Percentiles rank a stretch among this genome's conserved stretches.
phyloP scores from a whole-genome alignment of 2,888 invertebrate species.

The Cloeon dipterum region DNA sequence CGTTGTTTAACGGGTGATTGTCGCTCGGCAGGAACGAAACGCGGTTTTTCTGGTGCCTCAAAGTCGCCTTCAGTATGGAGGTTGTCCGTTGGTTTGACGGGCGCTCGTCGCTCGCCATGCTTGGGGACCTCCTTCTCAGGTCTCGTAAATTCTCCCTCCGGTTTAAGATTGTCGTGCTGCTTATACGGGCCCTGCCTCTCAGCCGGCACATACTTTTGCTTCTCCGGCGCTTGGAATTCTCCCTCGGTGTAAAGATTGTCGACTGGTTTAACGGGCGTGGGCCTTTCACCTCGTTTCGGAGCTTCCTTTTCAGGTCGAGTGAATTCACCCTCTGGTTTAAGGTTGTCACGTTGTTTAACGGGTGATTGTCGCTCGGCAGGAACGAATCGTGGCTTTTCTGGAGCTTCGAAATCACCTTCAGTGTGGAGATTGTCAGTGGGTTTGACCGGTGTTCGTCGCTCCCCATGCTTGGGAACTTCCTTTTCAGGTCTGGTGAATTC shows the following conservation, averaged over 20 bases:
- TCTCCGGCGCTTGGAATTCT: conserved; percentile 22
- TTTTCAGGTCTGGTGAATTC: conserved; percentile 15
- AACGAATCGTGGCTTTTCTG: conserved; percentile 13
- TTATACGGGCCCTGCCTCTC: conserved; percentile 16
- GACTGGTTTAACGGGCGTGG: conserved; percentile 12
- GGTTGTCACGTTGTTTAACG: conserved; percentile 10
- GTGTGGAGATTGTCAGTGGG: conserved; percentile 22
- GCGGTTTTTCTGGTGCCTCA: conserved; percentile 7
- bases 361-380: conserved; percentile 8
- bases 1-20: conserved; percentile 8
- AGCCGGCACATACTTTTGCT: conserved; percentile 16
- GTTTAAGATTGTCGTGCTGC: conserved; percentile 27
- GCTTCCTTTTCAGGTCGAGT: conserved; percentile 7
- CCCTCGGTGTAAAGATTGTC: conserved; percentile 23
- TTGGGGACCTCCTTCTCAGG: conserved; percentile 21
- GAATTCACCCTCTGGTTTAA: conserved; percentile 13
- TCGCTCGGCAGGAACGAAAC: conserved; percentile 8
- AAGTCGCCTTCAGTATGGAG: conserved; percentile 18
- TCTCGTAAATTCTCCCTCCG: conserved; percentile 18
- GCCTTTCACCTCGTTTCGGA: conserved; percentile 6
- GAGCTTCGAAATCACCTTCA: conserved; percentile 29
- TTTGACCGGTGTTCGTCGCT: conserved; percentile 13
- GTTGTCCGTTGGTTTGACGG: conserved; percentile 10
- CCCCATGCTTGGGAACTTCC: background rate
- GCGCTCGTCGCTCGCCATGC: conserved; percentile 14